Evolutionary conservation across 2,888 invertebrate species (phyloP).

Genomic region (Ligdia adustata): DNA sequence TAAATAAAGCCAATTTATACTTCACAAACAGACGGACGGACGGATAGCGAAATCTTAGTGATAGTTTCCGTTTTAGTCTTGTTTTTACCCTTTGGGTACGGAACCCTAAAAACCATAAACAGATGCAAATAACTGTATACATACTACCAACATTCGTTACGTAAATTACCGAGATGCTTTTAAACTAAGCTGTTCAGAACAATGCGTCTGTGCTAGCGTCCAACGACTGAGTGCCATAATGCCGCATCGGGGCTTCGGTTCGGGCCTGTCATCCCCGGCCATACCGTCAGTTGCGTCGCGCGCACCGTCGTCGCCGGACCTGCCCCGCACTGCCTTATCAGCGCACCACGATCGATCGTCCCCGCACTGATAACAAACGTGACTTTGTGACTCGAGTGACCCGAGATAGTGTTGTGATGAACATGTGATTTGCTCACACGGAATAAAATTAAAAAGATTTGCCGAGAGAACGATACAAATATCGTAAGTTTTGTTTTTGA

Average conservation of each 20-base stretch:
- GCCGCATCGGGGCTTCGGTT: conserved; percentile 11
- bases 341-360: conserved; percentile 68
- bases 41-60: too few relatives aligned
- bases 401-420: conserved; percentile 58
- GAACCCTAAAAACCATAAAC: neutral
- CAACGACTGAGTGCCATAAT: conserved; percentile 7
- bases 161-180: too few relatives aligned
- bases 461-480: conserved; percentile 8
- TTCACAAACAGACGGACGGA: too few relatives aligned
- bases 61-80: too few relatives aligned
- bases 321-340: conserved; percentile 62
- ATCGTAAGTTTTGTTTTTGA: conserved; percentile 13
- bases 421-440: conserved; percentile 49
- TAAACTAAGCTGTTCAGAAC: conserved; percentile 1
- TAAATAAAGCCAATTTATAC: too few relatives aligned
- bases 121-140: too few relatives aligned
- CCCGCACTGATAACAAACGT: conserved; percentile 54
- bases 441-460: conserved; percentile 25
- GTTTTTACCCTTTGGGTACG: neutral
- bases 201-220: conserved; percentile 15
- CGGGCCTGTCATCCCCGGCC: neutral
- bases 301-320: conserved; percentile 60
- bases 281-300: conserved; percentile 66
- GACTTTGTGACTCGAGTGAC: conserved; percentile 62
- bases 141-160: too few relatives aligned